phyloP scores from a whole-genome alignment of 2,888 invertebrate species.

The Oxystoma pomonae region DNA sequence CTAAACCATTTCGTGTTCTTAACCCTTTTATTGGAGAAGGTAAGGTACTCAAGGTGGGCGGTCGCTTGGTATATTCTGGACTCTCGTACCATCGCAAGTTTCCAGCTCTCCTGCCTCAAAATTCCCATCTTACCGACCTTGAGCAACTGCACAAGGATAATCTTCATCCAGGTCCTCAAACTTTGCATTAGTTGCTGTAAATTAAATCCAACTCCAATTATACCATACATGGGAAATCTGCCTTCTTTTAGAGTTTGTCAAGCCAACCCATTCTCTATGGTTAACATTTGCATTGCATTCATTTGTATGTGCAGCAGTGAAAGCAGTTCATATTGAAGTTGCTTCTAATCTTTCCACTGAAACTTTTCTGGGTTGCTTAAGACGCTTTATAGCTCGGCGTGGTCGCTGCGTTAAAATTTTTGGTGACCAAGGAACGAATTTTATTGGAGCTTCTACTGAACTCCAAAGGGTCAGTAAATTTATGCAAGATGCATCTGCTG shows the following conservation, averaged over 20 bases:
- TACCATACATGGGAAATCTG: slow-evolving; percentile 32
- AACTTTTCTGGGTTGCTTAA: slow-evolving; percentile 24
- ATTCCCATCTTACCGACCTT: not conserved
- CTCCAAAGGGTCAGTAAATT: not conserved
- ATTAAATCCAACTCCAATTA: slow-evolving; percentile 14
- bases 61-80: not conserved
- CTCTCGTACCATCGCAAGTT: not conserved
- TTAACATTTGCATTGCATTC: slow-evolving; percentile 21
- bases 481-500: not conserved
- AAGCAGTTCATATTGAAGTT: slow-evolving; percentile 31
- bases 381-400: slow-evolving; percentile 10
- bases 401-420: not conserved
- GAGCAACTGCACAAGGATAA: slow-evolving; percentile 2
- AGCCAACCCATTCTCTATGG: slow-evolving; percentile 19
- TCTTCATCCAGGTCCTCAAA: slow-evolving; percentile 5
- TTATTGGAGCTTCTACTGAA: not conserved
- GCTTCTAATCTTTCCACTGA: slow-evolving; percentile 28
- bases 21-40: not conserved
- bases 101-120: not conserved
- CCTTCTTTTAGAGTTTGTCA: slow-evolving; percentile 25
- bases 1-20: not conserved
- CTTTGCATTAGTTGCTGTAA: slow-evolving; percentile 24
- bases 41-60: not conserved
- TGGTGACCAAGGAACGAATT: not conserved
- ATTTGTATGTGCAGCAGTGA: slow-evolving; percentile 30